Conservation (phyloP, 2,888 invertebrate species). For the Apamea sordens region DNA sequence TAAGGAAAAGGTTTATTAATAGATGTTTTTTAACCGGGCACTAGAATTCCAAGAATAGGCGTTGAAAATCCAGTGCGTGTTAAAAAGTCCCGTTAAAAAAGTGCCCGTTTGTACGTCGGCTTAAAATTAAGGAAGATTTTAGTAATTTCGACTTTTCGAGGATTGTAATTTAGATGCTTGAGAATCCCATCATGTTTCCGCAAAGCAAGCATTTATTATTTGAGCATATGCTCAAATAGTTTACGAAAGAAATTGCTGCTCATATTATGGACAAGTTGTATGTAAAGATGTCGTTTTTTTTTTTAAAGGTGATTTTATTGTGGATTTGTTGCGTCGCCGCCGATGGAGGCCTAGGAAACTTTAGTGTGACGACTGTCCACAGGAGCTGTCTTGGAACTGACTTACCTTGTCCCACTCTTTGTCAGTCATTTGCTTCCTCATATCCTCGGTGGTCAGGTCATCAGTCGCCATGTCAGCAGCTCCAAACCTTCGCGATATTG, state of each 20-base stretch:
- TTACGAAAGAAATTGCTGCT: too few relatives aligned
- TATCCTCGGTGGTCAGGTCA: constrained; percentile 97
- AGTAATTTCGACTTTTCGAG: too few relatives aligned
- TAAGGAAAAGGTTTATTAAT: neutral
- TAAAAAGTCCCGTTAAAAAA: too few relatives aligned
- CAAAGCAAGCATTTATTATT: too few relatives aligned
- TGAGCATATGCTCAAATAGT: too few relatives aligned
- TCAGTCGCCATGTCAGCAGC: constrained; percentile 95
- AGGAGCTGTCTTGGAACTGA: neutral
- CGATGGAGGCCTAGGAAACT: too few relatives aligned
- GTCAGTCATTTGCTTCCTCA: constrained; percentile 98
- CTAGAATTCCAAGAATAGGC: neutral
- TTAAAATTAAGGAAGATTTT: too few relatives aligned
- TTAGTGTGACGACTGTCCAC: neutral
- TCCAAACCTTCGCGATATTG: constrained; percentile 96
- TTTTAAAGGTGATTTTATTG: neutral
- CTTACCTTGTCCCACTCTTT: constrained; percentile 96
- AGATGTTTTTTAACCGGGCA: neutral
- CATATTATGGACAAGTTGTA: neutral
- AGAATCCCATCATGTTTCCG: too few relatives aligned
- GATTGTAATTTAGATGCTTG: too few relatives aligned
- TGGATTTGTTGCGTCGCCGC: too few relatives aligned
- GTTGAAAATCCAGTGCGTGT: too few relatives aligned
- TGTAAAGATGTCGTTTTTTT: neutral
- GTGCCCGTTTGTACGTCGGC: too few relatives aligned